Evolutionary conservation across 2,888 invertebrate species (phyloP).

Genomic region (Spicauda simplicius): DNA sequence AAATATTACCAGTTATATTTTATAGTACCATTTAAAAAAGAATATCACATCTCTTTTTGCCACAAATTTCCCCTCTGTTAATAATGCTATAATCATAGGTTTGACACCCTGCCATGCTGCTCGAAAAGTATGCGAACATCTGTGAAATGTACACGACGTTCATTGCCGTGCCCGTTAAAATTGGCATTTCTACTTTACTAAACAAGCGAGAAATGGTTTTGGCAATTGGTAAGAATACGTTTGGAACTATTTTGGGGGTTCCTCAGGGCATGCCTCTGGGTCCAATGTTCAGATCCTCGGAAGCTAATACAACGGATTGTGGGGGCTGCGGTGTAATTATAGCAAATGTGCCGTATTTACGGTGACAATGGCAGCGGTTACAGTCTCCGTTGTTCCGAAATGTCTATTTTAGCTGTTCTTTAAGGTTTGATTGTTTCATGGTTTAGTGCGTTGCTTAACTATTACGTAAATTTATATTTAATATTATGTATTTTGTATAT

Average conservation of each 20-base stretch:
- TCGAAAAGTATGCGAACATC: constrained; percentile 31
- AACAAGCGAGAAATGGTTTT: constrained; percentile 4
- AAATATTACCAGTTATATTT: too few species aligned
- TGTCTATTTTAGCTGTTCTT: constrained; percentile 45
- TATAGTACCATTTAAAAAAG: constrained; percentile 1
- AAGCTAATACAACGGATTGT: constrained; percentile 72
- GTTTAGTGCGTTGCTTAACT: neutral
- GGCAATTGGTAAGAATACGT: constrained; percentile 24
- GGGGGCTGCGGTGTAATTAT: constrained; percentile 73
- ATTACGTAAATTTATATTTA: neutral
- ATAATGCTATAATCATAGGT: constrained; percentile 80
- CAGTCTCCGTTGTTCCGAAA: constrained; percentile 46
- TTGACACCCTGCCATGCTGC: constrained; percentile 64
- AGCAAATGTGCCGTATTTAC: constrained; percentile 75
- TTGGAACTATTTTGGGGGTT: constrained; percentile 36
- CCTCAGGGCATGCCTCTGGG: constrained; percentile 52
- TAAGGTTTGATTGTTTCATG: constrained; percentile 40
- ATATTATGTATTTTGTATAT: neutral
- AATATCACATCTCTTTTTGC: constrained; percentile 61
- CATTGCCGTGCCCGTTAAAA: constrained; percentile 1
- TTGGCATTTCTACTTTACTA: neutral
- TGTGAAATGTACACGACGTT: constrained; percentile 5
- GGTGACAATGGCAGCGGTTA: constrained; percentile 63
- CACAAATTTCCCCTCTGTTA: constrained; percentile 70
- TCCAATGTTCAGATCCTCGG: constrained; percentile 60